Evolutionary conservation across 2,888 invertebrate species (phyloP), one percentile per base, ranked within the genome.

Genomic region (Eueremaeus valkanovi): DNA sequence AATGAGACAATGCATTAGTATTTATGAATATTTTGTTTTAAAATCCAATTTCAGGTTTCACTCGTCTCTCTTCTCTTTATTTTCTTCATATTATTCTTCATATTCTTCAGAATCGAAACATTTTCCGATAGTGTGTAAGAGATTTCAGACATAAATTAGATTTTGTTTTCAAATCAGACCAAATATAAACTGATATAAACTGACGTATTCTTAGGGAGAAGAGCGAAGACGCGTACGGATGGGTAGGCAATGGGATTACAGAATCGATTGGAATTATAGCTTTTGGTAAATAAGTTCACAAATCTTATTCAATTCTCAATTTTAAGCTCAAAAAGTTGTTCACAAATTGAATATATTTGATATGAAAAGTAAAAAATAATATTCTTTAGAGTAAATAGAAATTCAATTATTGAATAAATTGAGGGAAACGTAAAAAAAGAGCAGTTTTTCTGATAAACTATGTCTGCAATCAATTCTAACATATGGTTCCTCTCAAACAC

Each of bases 241-340:
- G 91, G 83, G 89, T 89, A 49, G 89, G 91, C 83, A 85, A 87
- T 78, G 89, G 90, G 80, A 87, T 91, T 61, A 87, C 91, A 77
- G 90, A 91, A 78, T 89, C 92, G 33, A 89, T 91, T 58, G 92
- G 91, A 78, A 91, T 92, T 78, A 92, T 92, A 89, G 90, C 91
- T 18, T 92, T 92, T 84, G 91, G 90, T 90, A 85, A 86, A 13
- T 29, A 58, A 49, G n/a, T n/a, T n/a, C n/a, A n/a, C n/a, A 86
- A 79, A 49, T 66, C 13, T 70, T 36, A 33, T 55, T 33, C 9
- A 61, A 40, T 31, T 66, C 1, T 24, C 73, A 36, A 51, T 45
- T 40, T 33, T 33, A 63, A n/a, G n/a, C 21, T 75, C 33, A 74
- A 31, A 40, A 51, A 75, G 24, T 55, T 18, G n/a, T 1, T 73